Evolutionary conservation across 2,113 vertebrate genomes (phyloP).

Genomic region (Chaetura pelagica): DNA sequence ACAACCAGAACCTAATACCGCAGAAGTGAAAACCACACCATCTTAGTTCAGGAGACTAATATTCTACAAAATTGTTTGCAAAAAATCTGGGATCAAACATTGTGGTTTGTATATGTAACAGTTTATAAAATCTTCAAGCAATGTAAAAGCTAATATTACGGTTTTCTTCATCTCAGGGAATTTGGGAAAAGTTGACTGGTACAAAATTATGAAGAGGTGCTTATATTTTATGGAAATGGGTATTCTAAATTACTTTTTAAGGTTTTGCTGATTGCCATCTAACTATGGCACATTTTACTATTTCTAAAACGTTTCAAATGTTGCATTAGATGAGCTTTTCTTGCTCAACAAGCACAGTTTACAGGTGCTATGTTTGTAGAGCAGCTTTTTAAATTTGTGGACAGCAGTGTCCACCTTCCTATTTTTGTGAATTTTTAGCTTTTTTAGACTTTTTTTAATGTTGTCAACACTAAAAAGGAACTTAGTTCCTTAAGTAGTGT

Average conservation of each 20-base stretch:
- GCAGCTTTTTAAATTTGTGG: background rate
- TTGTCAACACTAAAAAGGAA: background rate
- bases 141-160: background rate
- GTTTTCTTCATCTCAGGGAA: constrained; percentile 56
- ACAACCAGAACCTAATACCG: background rate
- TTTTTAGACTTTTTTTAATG: background rate
- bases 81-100: background rate
- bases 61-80: background rate
- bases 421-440: background rate
- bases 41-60: background rate
- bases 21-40: background rate
- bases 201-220: background rate
- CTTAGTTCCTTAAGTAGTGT: background rate
- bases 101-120: background rate
- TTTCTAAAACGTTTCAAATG: background rate
- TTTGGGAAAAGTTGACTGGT: background rate
- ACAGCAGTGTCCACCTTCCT: background rate
- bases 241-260: background rate
- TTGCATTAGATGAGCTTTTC: background rate
- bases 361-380: background rate
- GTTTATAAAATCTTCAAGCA: background rate
- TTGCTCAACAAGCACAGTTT: background rate
- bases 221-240: background rate
- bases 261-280: background rate
- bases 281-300: background rate